Base-by-base conservation (phyloP, 2,888 invertebrate species). In the Autographa gamma region DNA sequence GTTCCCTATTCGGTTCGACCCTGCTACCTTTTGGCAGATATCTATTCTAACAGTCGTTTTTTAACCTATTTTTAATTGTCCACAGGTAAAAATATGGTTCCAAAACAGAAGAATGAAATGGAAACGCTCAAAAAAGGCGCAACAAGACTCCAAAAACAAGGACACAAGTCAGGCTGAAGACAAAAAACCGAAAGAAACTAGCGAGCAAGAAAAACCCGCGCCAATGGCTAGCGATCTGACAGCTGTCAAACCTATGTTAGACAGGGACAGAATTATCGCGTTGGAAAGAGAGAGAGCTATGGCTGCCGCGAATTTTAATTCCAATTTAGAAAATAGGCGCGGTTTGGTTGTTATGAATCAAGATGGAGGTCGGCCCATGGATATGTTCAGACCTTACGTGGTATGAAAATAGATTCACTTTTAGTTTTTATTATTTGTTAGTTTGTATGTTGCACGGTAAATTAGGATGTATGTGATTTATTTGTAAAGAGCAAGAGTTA, bases 61-160 rank as follows among this genome's bases (percentile, higher is more conserved):
- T 56, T 11, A 56, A 25, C 25, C 8, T 56, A 6, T 25, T 9
- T 56, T 25, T 34, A 2, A 63, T 87, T 88, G 82, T 74, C 67
- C 38, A 13, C 96, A 99, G 98, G 99, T 99, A 77, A 99, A 99
- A 96, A 99, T 99, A 86, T 99, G 99, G 99, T 99, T 99, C 93
- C 99, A 99, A 96, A 99, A 99, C 92, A 97, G 99, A 63, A 97
- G 99, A 85, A 99, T 99, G 99, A 99, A 99, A 91, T 99, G 99
- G 99, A 99, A 99, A 92, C 96, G 99, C 14, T 99, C 99, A 79
- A 99, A 99, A 96, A 99, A 99, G 88, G 98, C 98, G 0, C 98
- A 98, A 90, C 98, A 98, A 82, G 98, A 98, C 93, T 97, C 98
- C 38, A 98, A 98, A 93, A 87, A 80, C 60, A 96, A 96, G 67